These are phyloP conservation scores for Rattus rattus DNA, from an alignment of 2,113 vertebrate genomes.

Conservation along the genomic window DNA sequence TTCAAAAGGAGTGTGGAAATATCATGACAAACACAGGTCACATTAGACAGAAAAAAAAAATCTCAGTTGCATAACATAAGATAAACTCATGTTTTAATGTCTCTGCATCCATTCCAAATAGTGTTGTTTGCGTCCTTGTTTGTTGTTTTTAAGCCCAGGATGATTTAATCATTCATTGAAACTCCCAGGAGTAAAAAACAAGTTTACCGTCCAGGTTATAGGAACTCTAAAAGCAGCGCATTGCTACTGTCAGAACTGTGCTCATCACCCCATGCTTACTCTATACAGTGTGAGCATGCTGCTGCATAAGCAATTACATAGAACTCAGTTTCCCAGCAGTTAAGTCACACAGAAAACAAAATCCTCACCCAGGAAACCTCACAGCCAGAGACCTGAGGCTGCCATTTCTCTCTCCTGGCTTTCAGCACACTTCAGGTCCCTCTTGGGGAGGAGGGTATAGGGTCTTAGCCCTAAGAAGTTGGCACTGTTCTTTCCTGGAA, in stretches of 20 bases:
- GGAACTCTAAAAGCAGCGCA: not conserved
- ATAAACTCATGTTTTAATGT: slow-evolving; percentile 60
- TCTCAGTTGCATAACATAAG: slow-evolving; percentile 72
- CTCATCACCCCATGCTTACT: slow-evolving; percentile 56
- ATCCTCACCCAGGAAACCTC: not conserved
- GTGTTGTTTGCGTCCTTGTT: not conserved
- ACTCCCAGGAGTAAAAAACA: slow-evolving; percentile 64
- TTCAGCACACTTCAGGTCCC: not conserved
- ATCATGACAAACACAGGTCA: slow-evolving; percentile 69
- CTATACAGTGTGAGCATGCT: slow-evolving; percentile 47
- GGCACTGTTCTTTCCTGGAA: not conserved
- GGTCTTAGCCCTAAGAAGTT: not conserved
- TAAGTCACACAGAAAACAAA: slow-evolving; percentile 52
- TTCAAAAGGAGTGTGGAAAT: slow-evolving; percentile 60
- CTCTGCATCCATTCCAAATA: slow-evolving; percentile 72
- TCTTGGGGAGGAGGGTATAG: no score
- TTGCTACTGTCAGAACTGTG: not conserved
- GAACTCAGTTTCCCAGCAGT: slow-evolving; percentile 53
- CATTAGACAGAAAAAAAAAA: slow-evolving; percentile 71
- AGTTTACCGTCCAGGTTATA: slow-evolving; percentile 70
- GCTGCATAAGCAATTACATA: slow-evolving; percentile 63
- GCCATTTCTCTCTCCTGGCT: not conserved
- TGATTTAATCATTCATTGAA: slow-evolving; percentile 55
- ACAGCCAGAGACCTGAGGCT: not conserved
- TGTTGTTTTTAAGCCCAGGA: not conserved